Percentiles rank a stretch among this genome's conserved stretches.
Evolutionary conservation across 2,888 invertebrate genomes (phyloP).

Genomic region (Malacosoma neustria): DNA sequence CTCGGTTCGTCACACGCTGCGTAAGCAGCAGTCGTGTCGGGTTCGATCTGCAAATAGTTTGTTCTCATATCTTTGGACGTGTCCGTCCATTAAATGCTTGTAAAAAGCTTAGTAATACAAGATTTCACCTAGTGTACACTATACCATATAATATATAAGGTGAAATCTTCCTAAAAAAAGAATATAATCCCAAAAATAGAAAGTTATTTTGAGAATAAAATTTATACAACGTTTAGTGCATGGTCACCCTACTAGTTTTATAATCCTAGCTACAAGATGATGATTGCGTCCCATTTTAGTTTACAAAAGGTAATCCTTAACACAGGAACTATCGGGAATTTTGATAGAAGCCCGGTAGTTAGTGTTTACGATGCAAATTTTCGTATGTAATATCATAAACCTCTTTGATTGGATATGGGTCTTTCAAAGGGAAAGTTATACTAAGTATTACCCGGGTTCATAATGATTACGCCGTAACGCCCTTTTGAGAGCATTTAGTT

Average conservation of each 20-base stretch:
- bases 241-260: slow-evolving; percentile 35
- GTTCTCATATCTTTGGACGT: too few species aligned
- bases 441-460: slow-evolving; percentile 5
- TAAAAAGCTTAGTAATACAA: too few species aligned
- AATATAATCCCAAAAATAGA: too few species aligned
- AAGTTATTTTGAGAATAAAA: too few species aligned
- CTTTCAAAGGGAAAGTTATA: slow-evolving; percentile 36
- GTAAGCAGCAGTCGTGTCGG: too few species aligned
- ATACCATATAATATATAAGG: too few species aligned
- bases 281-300: slow-evolving; percentile 71
- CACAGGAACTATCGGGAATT: slow-evolving; percentile 64
- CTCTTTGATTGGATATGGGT: slow-evolving; percentile 62
- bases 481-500: slow-evolving; percentile 15
- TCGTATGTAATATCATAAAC: slow-evolving; percentile 66
- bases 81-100: too few species aligned
- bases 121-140: too few species aligned
- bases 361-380: slow-evolving; percentile 73
- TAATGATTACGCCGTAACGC: slow-evolving; percentile 7
- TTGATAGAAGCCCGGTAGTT: slow-evolving; percentile 46
- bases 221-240: too few species aligned
- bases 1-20: too few species aligned
- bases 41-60: too few species aligned
- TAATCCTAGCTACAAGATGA: slow-evolving; percentile 67
- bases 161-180: too few species aligned
- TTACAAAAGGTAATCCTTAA: slow-evolving; percentile 74